phyloP scores from a whole-genome alignment of 2,113 vertebrate species.

The Aepyceros melampus region DNA sequence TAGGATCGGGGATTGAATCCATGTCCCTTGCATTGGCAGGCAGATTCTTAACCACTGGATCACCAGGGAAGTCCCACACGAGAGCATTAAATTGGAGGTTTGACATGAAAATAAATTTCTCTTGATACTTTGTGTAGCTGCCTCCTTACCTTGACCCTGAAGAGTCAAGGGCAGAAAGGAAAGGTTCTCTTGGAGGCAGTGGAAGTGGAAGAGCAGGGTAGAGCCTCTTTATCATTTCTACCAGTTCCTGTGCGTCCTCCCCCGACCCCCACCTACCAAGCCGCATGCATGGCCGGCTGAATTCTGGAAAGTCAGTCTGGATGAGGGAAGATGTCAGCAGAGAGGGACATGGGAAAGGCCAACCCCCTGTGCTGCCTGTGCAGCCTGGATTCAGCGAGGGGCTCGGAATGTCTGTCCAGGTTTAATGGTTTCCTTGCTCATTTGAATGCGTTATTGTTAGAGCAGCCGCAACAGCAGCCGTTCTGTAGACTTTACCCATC shows the following conservation, averaged over 20 bases:
- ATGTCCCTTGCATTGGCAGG: background rate
- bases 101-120: background rate
- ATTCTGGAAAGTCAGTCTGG: background rate
- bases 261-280: background rate
- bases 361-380: background rate
- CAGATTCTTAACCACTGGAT: background rate
- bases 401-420: background rate
- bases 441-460: conserved; percentile 60
- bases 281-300: background rate
- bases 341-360: background rate
- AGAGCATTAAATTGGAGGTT: background rate
- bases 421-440: conserved; percentile 41
- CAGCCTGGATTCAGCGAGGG: conserved; percentile 3
- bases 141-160: background rate
- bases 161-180: background rate
- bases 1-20: background rate
- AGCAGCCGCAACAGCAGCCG: conserved; percentile 24
- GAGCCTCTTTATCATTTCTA: background rate
- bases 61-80: background rate
- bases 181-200: background rate
- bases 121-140: background rate
- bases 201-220: background rate
- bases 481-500: conserved; percentile 49
- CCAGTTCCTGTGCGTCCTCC: background rate
- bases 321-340: conserved; percentile 11